Percentiles rank a stretch among this genome's conserved stretches.
phyloP scores from a whole-genome alignment of 2,797 vertebrate genomes.

The Argentina silus region DNA sequence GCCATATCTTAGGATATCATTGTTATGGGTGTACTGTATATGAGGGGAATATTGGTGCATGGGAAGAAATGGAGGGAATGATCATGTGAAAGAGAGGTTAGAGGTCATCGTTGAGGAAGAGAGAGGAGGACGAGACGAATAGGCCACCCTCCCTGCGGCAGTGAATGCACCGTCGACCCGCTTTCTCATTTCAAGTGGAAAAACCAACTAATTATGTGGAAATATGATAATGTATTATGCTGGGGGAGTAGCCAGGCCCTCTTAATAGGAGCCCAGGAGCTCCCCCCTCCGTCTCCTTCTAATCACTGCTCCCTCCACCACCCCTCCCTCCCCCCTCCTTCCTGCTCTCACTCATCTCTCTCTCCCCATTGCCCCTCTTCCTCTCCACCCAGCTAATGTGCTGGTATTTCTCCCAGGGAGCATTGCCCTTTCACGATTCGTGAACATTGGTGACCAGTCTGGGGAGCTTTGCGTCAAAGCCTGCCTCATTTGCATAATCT shows the following conservation, averaged over 20 bases:
- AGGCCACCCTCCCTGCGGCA: conserved; percentile 69
- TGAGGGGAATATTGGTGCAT: background rate
- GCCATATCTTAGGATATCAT: conserved; percentile 62
- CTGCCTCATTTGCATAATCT: conserved; percentile 91
- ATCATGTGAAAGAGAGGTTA: conserved; percentile 42
- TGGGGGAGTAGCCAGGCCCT: conserved; percentile 76
- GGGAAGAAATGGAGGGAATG: background rate
- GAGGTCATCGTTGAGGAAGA: conserved; percentile 31
- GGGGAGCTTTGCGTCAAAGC: conserved; percentile 88
- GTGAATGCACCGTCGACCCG: conserved; percentile 88
- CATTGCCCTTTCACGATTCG: conserved; percentile 94
- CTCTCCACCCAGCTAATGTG: conserved; percentile 58
- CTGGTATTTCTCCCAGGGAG: conserved; percentile 96
- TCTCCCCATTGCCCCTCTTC: conserved; percentile 17
- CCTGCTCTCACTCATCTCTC: background rate
- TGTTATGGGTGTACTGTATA: background rate
- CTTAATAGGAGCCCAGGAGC: conserved; percentile 48
- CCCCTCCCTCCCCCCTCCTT: conserved; percentile 30
- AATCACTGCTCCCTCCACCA: conserved; percentile 31
- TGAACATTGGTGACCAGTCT: conserved; percentile 91
- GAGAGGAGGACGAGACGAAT: conserved; percentile 6
- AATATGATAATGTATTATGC: conserved; percentile 98
- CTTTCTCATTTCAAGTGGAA: conserved; percentile 99
- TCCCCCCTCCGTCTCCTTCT: conserved; percentile 47
- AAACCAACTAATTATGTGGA: conserved; percentile 99